These are phyloP conservation scores for Microtus ochrogaster DNA, from an alignment of 2,113 vertebrate species.

Conservation along the genomic window DNA sequence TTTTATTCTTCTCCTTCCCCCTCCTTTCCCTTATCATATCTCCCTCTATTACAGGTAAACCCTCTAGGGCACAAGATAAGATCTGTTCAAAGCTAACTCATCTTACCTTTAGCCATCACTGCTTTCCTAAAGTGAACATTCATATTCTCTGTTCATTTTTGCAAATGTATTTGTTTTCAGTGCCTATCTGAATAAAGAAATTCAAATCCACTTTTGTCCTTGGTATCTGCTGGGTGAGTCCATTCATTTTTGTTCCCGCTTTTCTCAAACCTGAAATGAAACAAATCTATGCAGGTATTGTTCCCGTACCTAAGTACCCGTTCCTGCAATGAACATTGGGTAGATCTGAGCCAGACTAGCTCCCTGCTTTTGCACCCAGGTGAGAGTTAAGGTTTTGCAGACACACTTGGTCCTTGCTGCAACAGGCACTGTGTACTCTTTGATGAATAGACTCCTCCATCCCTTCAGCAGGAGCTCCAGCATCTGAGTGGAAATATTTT, in stretches of 20 bases:
- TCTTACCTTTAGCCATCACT: not conserved
- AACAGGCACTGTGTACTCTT: not conserved
- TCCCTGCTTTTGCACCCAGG: not conserved
- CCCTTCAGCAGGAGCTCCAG: not conserved
- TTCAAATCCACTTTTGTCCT: not conserved
- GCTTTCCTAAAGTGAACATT: not conserved
- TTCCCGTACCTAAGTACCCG: not conserved
- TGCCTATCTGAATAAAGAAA: not conserved
- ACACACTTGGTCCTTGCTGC: not conserved
- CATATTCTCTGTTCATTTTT: not conserved
- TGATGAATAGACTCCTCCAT: not conserved
- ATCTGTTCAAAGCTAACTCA: not conserved
- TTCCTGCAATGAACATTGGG: not conserved
- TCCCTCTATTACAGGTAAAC: not conserved
- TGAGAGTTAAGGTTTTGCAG: not conserved
- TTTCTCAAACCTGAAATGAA: slow-evolving; percentile 11
- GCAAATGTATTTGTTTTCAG: not conserved
- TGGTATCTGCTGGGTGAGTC: not conserved
- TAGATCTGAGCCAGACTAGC: not conserved
- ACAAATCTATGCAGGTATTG: not conserved
- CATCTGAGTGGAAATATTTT: slow-evolving; percentile 17
- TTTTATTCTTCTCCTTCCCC: not conserved
- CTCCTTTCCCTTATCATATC: not conserved
- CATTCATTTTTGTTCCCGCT: not conserved
- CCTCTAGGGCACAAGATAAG: not conserved